Percentiles rank a stretch among this genome's conserved stretches.
Evolutionary conservation across 2,888 invertebrate genomes (phyloP).

Genomic region (Drosophila demipolita): DNA sequence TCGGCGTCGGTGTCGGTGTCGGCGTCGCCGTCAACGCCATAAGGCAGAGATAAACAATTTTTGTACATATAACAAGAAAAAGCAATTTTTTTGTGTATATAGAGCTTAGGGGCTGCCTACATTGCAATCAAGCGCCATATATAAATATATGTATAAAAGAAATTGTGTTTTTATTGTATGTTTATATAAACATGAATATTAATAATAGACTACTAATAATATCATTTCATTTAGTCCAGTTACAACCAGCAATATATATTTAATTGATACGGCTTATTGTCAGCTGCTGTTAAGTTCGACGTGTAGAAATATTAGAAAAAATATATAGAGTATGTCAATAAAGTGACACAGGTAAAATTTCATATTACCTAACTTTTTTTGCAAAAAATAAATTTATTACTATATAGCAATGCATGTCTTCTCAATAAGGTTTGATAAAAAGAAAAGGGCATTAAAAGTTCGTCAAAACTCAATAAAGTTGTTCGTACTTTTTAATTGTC

Average conservation of each 20-base stretch:
- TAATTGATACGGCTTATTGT: not conserved
- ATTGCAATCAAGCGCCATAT: constrained; percentile 2
- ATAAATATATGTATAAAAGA: not conserved
- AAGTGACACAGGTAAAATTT: no score
- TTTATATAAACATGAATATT: not conserved
- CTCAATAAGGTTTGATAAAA: not conserved
- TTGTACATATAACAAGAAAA: constrained; percentile 24
- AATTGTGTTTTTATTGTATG: not conserved
- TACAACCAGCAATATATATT: not conserved
- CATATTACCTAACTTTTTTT: no score
- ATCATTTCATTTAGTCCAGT: not conserved
- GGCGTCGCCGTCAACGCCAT: constrained; percentile 33
- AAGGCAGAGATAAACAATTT: constrained; percentile 53
- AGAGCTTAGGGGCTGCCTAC: not conserved
- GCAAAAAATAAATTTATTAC: no score
- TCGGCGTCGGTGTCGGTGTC: constrained; percentile 26
- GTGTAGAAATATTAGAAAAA: not conserved
- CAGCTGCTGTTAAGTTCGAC: not conserved
- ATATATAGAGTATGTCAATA: not conserved
- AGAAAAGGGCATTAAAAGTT: constrained; percentile 30
- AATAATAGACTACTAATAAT: not conserved
- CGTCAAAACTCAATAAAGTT: constrained; percentile 10
- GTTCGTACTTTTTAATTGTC: constrained; percentile 57
- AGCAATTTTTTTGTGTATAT: not conserved
- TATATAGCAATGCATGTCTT: no score